Percentiles rank a stretch among this genome's conserved stretches.
Evolutionary conservation across 1,140 invertebrate species (phyloP).

Genomic region (Ceratina japonica): DNA sequence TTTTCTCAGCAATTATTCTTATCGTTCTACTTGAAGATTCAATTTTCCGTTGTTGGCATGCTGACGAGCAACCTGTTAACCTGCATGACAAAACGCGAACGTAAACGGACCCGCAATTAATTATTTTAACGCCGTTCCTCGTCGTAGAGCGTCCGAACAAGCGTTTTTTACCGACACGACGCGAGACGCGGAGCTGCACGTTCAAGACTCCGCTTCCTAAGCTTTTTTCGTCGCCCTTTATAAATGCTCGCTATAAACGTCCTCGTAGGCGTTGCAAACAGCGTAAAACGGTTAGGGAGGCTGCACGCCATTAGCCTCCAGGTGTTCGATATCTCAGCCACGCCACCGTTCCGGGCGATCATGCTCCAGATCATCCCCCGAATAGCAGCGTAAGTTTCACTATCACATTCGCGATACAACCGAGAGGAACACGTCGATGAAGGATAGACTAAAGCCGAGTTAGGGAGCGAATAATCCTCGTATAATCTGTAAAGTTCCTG

Average conservation of each 20-base stretch:
- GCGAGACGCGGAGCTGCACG: neutral
- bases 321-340: conserved; percentile 70
- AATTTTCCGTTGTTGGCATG: neutral
- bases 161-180: neutral
- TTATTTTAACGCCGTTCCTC: neutral
- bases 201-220: conserved; percentile 33
- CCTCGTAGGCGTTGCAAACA: conserved; percentile 38
- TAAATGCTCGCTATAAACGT: conserved; percentile 59
- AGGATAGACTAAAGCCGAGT: neutral
- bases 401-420: conserved; percentile 28
- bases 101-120: conserved; percentile 13
- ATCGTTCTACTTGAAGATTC: neutral
- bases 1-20: no score
- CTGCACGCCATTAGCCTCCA: conserved; percentile 69
- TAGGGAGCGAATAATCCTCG: conserved; percentile 54
- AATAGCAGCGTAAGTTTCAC: conserved; percentile 51
- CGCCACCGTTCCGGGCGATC: conserved; percentile 58
- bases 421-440: neutral
- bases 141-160: neutral
- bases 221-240: conserved; percentile 50
- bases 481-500: conserved; percentile 52
- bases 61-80: conserved; percentile 6
- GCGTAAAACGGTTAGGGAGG: conserved; percentile 20
- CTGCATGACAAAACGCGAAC: neutral
- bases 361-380: conserved; percentile 61